Base-by-base conservation (phyloP, 2,888 invertebrate genomes). In the Microchrysa polita region DNA sequence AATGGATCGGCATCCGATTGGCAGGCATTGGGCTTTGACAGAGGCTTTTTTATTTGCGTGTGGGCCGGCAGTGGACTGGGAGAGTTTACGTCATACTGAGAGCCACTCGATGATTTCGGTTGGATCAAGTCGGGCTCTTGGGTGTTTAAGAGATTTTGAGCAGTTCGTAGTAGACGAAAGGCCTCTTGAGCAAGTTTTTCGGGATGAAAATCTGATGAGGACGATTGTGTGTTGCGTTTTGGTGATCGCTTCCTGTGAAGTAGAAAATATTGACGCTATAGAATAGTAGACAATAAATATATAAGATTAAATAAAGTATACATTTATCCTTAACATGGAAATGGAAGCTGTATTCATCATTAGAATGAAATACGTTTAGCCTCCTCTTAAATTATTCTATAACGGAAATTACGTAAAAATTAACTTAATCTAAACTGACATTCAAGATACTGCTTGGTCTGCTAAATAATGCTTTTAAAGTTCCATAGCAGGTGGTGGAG, bases 181-280 rank as follows among this genome's bases (percentile, higher is more conserved):
- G 91, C 90, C 82, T 91, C 91, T 79, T 90, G 88, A 0, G 90
- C 88, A 23, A 91, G 82, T 81, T 90, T 90, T 76, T 90, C 89
- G 1, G 90, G 88, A 78, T 88, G 86, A 23, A 88, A 82, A 76
- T 88, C 87, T 67, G 88, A 87, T 20, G 67, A 60, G n/a, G 67
- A 42, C 20, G 73, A 73, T 67, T 67, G 22, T 40, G 72, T 71
- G 16, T 73, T 27, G 44, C 74, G 67, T 74, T 76, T 77, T 34
- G 77, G 77, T 60, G 77, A 75, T 53, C 78, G 74, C 23, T 75
- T 76, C 77, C 77, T 78, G 55, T 10, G 75, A 72, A 23, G n/a
- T n/a, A n/a, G n/a, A 71, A 63, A 52, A 48, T 42, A 42, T 2
- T 5, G 7, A 34, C 27, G 27, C n/a, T n/a, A n/a, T n/a, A n/a